phyloP scores from a whole-genome alignment of 2,888 invertebrate species.

The Cantharis rufa region DNA sequence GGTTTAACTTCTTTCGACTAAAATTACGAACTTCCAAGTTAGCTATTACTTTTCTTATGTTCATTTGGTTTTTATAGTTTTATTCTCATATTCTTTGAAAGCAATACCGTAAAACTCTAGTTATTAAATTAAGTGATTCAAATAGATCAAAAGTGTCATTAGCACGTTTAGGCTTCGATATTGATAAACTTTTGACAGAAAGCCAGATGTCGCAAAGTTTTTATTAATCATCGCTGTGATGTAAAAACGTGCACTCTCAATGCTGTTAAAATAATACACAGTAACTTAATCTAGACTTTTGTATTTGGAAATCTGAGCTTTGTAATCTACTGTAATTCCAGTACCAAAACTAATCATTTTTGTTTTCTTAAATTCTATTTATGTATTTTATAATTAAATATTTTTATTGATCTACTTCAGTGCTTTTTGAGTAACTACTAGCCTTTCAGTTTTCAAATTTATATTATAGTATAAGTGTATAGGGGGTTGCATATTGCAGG shows the following conservation, averaged over 20 bases:
- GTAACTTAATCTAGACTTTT: not conserved
- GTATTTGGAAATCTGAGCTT: not conserved
- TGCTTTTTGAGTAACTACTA: not conserved
- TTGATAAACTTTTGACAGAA: not conserved
- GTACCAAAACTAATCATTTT: not conserved
- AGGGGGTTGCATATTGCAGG: too few relatives aligned
- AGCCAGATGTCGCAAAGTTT: not conserved
- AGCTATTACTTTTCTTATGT: not conserved
- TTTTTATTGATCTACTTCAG: too few relatives aligned
- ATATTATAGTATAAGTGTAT: too few relatives aligned
- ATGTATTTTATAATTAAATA: too few relatives aligned
- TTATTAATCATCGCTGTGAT: not conserved
- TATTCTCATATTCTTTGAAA: not conserved
- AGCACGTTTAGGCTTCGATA: not conserved
- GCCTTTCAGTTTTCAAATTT: too few relatives aligned
- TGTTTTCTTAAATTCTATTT: not conserved
- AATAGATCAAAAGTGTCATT: not conserved
- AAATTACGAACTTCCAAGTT: not conserved
- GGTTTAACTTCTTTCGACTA: too few relatives aligned
- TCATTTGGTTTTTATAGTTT: not conserved
- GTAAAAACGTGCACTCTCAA: not conserved
- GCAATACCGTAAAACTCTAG: not conserved
- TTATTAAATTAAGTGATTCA: not conserved
- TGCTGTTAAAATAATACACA: not conserved
- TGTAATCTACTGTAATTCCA: not conserved